phyloP scores from a whole-genome alignment of 2,113 vertebrate species.

The Phylloscopus whistleri region DNA sequence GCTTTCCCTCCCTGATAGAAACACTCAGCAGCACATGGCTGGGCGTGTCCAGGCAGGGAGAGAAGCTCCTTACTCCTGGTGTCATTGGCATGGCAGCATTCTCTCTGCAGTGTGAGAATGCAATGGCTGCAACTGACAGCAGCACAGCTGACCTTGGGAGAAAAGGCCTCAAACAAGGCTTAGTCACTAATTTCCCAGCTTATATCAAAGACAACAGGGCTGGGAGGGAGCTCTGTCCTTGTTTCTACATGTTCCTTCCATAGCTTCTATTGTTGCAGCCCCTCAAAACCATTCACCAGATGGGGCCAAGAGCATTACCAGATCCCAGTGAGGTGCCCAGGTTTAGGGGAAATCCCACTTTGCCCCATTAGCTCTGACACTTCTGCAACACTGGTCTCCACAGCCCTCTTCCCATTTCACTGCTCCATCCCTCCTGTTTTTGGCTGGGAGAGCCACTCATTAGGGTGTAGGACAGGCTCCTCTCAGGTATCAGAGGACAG shows the following conservation, averaged over 20 bases:
- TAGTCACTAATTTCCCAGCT: not conserved
- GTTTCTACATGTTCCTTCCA: not conserved
- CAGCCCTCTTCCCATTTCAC: not conserved
- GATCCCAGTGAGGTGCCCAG: not conserved
- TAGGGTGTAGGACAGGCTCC: not conserved
- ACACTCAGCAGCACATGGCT: not conserved
- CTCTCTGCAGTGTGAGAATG: not conserved
- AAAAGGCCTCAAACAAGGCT: not conserved
- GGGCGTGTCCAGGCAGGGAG: not conserved
- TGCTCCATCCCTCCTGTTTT: not conserved
- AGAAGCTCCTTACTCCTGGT: not conserved
- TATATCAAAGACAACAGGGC: not conserved
- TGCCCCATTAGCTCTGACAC: not conserved
- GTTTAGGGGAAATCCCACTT: not conserved
- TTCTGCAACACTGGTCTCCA: not conserved
- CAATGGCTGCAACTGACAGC: not conserved
- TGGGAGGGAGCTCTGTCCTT: not conserved
- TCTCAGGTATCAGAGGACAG: not conserved
- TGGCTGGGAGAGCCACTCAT: not conserved
- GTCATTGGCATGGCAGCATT: accelerated
- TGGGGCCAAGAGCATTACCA: not conserved
- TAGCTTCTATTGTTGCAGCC: not conserved
- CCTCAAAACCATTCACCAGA: not conserved
- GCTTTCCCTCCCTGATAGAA: not conserved
- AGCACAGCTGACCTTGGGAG: not conserved